Conservation (phyloP, 2,888 invertebrate species). For the Aethes cnicana region DNA sequence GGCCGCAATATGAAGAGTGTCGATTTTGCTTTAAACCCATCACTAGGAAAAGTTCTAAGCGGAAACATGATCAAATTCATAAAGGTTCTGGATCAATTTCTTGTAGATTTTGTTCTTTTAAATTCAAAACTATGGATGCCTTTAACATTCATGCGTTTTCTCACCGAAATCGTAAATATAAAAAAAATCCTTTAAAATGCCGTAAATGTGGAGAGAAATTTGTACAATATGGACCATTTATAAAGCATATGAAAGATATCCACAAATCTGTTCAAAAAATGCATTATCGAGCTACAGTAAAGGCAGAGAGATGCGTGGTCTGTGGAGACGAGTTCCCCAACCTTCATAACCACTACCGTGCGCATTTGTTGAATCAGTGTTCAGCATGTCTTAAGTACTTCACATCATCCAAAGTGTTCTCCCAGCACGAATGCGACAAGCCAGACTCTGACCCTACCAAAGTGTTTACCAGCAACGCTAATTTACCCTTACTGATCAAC, state of each 20-base stretch:
- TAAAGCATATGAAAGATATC: constrained; percentile 65
- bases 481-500: constrained; percentile 59
- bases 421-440: constrained; percentile 61
- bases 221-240: constrained; percentile 71
- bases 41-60: constrained; percentile 60
- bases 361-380: constrained; percentile 82
- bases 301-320: constrained; percentile 82
- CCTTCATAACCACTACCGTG: constrained; percentile 84
- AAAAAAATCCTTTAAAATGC: constrained; percentile 71
- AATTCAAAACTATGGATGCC: constrained; percentile 75
- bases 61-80: constrained; percentile 66
- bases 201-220: constrained; percentile 70
- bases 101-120: constrained; percentile 72
- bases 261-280: constrained; percentile 68
- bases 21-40: constrained; percentile 75
- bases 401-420: constrained; percentile 61
- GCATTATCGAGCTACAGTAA: constrained; percentile 67
- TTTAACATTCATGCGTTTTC: constrained; percentile 77
- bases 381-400: constrained; percentile 72
- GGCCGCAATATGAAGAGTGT: constrained; percentile 67
- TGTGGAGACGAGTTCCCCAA: constrained; percentile 83
- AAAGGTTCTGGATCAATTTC: constrained; percentile 71
- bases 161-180: constrained; percentile 73
- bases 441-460: constrained; percentile 64
- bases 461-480: constrained; percentile 64